Conservation (phyloP, 2,113 vertebrate species). For the Urocolius indicus region DNA sequence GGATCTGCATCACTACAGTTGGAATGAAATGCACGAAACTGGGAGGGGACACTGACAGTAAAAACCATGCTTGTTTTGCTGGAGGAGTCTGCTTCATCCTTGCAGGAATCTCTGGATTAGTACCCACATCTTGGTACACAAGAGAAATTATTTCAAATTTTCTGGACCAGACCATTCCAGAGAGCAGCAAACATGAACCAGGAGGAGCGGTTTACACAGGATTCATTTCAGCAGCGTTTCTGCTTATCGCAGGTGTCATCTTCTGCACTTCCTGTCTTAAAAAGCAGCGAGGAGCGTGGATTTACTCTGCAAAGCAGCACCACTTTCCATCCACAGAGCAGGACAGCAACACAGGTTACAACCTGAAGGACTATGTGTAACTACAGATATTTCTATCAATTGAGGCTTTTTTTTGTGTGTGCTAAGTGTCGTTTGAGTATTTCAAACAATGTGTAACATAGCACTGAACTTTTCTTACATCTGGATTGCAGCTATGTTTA, state of each 20-base stretch:
- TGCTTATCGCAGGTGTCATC: constrained; percentile 87
- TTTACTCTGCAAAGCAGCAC: constrained; percentile 77
- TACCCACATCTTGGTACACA: constrained; percentile 93
- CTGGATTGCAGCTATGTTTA: not conserved
- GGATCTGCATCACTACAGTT: constrained; percentile 86
- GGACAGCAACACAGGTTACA: constrained; percentile 84
- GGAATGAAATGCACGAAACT: constrained; percentile 93
- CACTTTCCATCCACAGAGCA: constrained; percentile 74
- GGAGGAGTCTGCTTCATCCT: constrained; percentile 87
- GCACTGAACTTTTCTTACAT: not conserved
- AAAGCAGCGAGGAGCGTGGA: constrained; percentile 80
- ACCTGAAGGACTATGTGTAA: constrained; percentile 95
- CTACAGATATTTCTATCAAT: not conserved
- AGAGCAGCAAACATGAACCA: constrained; percentile 92
- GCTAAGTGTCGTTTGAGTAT: not conserved
- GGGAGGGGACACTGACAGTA: constrained; percentile 85
- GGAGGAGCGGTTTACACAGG: constrained; percentile 92
- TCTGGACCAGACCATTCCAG: constrained; percentile 86
- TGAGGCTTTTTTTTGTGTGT: not conserved
- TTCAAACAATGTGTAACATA: not conserved
- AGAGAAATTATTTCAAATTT: constrained; percentile 92
- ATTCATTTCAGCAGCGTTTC: constrained; percentile 89
- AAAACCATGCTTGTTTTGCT: constrained; percentile 85
- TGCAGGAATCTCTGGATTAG: constrained; percentile 85
- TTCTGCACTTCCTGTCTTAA: constrained; percentile 89